phyloP scores from a whole-genome alignment of 2,888 invertebrate species.

The Ypsolopha scabrella region DNA sequence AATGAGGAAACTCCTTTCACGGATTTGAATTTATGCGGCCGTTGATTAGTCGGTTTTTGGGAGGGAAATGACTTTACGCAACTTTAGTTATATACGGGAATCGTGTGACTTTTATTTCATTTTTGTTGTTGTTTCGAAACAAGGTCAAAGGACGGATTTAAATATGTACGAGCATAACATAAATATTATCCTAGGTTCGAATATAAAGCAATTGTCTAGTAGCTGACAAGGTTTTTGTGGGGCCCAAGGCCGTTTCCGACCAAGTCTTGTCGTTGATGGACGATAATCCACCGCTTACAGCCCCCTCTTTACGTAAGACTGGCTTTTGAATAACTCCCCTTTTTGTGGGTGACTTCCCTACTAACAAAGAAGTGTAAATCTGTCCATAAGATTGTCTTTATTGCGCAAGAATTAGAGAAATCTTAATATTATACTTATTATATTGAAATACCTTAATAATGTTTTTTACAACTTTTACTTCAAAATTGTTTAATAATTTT shows the following conservation, averaged over 20 bases:
- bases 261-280: slow-evolving; percentile 57
- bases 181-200: neutral
- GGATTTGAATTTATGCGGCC: slow-evolving; percentile 2
- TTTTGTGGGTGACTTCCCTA: slow-evolving; percentile 36
- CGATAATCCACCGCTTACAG: slow-evolving; percentile 58
- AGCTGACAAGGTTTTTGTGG: neutral
- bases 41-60: neutral
- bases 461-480: too few relatives aligned
- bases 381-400: neutral
- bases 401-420: neutral
- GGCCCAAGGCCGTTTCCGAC: slow-evolving; percentile 23
- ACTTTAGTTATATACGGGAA: neutral
- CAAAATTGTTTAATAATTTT: neutral
- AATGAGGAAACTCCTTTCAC: slow-evolving; percentile 34
- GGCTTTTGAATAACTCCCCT: slow-evolving; percentile 55
- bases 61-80: neutral
- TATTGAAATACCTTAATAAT: too few relatives aligned
- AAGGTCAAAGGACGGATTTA: too few relatives aligned
- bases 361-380: too few relatives aligned
- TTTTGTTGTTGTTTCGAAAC: too few relatives aligned
- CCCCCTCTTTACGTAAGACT: slow-evolving; percentile 48
- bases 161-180: too few relatives aligned
- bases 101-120: too few relatives aligned
- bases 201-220: neutral
- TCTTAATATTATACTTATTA: too few relatives aligned